Conservation (phyloP, 2,888 invertebrate genomes). For the Drosophila ustulata region DNA sequence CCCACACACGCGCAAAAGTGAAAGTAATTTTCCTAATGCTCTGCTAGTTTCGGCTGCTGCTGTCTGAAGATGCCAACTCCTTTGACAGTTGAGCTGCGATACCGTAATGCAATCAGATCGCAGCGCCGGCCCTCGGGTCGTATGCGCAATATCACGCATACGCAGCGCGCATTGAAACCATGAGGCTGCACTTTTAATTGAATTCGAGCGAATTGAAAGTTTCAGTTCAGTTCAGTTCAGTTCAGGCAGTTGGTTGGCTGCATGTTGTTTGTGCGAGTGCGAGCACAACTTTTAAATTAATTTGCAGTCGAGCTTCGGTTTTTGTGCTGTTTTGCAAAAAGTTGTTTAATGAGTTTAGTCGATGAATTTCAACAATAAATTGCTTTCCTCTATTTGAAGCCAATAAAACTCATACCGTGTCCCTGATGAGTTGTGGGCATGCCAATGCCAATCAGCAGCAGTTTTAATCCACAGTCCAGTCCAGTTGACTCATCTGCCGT, state of each 20-base stretch:
- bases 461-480: constrained; percentile 5
- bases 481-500: constrained; percentile 26
- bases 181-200: constrained; percentile 74
- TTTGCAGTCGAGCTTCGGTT: constrained; percentile 63
- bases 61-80: constrained; percentile 39
- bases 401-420: constrained; percentile 18
- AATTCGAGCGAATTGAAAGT: constrained; percentile 72
- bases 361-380: constrained; percentile 53
- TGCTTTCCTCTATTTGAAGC: neutral
- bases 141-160: constrained; percentile 76
- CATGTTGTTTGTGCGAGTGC: constrained; percentile 21
- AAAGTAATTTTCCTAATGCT: constrained; percentile 71
- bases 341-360: constrained; percentile 66
- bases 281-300: constrained; percentile 68
- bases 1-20: constrained; percentile 38
- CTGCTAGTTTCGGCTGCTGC: constrained; percentile 36
- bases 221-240: constrained; percentile 28
- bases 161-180: constrained; percentile 42
- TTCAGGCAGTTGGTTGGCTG: constrained; percentile 14
- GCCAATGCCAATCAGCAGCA: neutral
- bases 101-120: constrained; percentile 44
- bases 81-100: constrained; percentile 46
- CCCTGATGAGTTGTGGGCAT: neutral
- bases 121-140: constrained; percentile 50
- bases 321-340: constrained; percentile 31